phyloP scores from a whole-genome alignment of 2,888 invertebrate species.

The Mylabris sibirica region DNA sequence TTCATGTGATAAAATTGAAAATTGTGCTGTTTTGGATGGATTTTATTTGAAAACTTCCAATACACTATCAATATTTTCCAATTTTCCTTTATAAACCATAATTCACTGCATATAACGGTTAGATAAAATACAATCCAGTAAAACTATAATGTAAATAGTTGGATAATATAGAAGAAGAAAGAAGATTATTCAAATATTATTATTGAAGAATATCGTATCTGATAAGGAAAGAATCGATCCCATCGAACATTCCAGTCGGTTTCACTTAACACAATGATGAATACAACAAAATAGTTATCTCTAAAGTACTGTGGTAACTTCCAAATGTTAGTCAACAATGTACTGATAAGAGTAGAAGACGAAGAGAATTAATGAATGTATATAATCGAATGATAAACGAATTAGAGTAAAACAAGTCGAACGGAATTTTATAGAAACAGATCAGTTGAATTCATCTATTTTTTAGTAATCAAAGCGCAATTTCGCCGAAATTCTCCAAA shows the following conservation, averaged over 20 bases:
- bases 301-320: background rate
- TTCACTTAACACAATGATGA: conserved; percentile 37
- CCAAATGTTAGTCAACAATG: background rate
- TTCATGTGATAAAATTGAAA: background rate
- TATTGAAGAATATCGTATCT: conserved; percentile 27
- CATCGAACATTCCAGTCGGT: conserved; percentile 35
- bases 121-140: background rate
- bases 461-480: no score
- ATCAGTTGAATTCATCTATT: background rate
- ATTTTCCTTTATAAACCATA: background rate
- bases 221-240: conserved; percentile 29
- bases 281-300: conserved; percentile 26
- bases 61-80: no score
- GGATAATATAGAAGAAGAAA: no score
- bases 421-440: background rate
- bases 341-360: background rate
- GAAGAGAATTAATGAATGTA: no score
- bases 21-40: background rate
- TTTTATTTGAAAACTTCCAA: background rate
- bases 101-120: background rate
- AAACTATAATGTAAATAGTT: no score
- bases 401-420: no score
- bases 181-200: no score
- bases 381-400: no score
- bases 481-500: no score